These are phyloP conservation scores for Phalacrocorax carbo DNA, from an alignment of 2,113 vertebrate genomes.

Conservation along the genomic window DNA sequence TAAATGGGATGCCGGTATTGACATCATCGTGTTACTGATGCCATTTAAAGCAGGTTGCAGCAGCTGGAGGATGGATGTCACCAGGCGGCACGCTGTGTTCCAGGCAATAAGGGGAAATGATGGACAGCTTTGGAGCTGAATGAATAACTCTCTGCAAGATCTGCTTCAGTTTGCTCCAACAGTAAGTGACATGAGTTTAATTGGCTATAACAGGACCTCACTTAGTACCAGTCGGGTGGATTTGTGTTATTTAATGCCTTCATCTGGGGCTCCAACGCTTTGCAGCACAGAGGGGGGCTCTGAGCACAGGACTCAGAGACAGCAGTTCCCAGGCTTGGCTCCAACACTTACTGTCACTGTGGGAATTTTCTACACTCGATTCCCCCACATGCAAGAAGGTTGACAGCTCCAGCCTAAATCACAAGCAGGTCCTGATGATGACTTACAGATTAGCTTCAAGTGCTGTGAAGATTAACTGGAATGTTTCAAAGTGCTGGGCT, in stretches of 20 bases:
- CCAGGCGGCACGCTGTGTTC: background rate
- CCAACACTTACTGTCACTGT: background rate
- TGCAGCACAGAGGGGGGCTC: background rate
- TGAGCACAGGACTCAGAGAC: fast-evolving
- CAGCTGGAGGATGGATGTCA: background rate
- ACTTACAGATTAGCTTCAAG: background rate
- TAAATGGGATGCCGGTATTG: background rate
- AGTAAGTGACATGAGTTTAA: background rate
- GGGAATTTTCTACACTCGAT: background rate
- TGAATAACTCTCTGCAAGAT: background rate
- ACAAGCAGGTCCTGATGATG: background rate
- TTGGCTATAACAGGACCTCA: background rate
- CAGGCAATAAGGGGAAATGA: background rate
- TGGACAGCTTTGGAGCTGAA: background rate
- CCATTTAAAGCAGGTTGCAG: background rate
- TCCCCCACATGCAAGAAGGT: background rate
- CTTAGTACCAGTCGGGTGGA: background rate
- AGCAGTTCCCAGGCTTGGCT: background rate
- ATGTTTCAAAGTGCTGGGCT: background rate
- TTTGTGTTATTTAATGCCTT: background rate
- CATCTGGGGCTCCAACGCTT: background rate
- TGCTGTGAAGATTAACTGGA: background rate
- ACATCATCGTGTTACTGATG: fast-evolving
- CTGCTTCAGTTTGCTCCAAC: background rate
- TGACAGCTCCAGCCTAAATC: background rate